A percentile compares a stretch with the other conserved stretches of the same genome.
These are phyloP conservation scores for Oriolus oriolus DNA, from an alignment of 2,113 vertebrate species.

Conservation along the genomic window DNA sequence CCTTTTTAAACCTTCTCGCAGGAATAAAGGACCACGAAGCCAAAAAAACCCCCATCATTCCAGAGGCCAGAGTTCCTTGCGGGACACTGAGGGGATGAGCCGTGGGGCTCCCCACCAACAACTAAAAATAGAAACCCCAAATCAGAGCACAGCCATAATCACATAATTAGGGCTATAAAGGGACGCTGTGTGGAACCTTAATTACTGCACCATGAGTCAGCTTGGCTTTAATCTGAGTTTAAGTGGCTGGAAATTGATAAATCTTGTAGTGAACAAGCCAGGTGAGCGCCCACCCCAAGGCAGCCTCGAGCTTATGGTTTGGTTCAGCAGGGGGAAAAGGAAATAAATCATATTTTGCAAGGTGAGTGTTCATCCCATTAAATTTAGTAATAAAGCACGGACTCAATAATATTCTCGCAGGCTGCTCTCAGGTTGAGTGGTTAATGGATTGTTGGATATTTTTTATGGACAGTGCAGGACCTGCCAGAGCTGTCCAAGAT, in stretches of 20 bases:
- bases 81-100: neutral
- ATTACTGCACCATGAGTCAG: neutral
- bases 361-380: conserved; percentile 52
- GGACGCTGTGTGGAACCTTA: neutral
- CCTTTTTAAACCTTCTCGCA: neutral
- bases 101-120: neutral
- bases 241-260: neutral
- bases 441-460: conserved; percentile 30
- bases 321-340: neutral
- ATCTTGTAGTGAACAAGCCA: fast-evolving
- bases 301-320: neutral
- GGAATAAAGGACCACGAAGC: fast-evolving
- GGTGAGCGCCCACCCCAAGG: neutral
- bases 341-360: conserved; percentile 36
- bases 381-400: conserved; percentile 50
- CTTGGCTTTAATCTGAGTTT: neutral
- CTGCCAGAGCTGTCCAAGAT: conserved; percentile 2
- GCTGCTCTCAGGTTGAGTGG: conserved; percentile 25
- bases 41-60: neutral
- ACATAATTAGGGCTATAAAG: neutral
- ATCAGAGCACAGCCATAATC: neutral
- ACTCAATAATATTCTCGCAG: conserved; percentile 32
- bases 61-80: neutral
- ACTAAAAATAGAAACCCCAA: neutral
- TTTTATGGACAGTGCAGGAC: conserved; percentile 8